A percentile compares a stretch with the other conserved stretches of the same genome.
Conservation (phyloP, 2,113 vertebrate species). For the crab-eating macaque (Macaca fascicularis) region DNA sequence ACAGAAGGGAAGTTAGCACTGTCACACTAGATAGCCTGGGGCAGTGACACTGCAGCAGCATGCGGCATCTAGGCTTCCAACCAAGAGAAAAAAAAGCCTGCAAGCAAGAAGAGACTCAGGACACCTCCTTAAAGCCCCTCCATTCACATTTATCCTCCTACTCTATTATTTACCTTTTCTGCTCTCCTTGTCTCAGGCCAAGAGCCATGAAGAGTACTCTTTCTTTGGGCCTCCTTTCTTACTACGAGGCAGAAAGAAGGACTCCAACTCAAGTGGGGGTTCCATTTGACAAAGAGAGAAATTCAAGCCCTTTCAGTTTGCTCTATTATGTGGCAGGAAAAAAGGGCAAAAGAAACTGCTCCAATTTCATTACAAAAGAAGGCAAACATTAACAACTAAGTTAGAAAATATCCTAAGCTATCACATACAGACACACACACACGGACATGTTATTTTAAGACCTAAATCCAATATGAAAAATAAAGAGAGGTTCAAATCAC, state of each 20-base stretch:
- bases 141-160: not conserved
- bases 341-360: not conserved
- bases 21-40: not conserved
- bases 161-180: not conserved
- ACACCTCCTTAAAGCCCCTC: not conserved
- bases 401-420: conserved; percentile 33
- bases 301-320: not conserved
- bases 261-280: not conserved
- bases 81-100: not conserved
- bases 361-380: conserved; percentile 39
- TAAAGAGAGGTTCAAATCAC: not conserved
- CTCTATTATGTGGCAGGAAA: not conserved
- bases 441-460: not conserved
- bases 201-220: not conserved
- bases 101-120: not conserved
- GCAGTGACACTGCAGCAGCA: not conserved
- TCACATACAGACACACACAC: not conserved
- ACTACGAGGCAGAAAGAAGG: not conserved
- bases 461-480: conserved; percentile 27
- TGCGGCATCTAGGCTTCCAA: not conserved
- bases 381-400: conserved; percentile 30
- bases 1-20: not conserved
- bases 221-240: not conserved
- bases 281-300: not conserved
- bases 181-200: not conserved